Percentiles rank a stretch among this genome's conserved stretches.
Evolutionary conservation across 2,888 invertebrate genomes (phyloP).

Genomic region (Netelia fuscicornis): DNA sequence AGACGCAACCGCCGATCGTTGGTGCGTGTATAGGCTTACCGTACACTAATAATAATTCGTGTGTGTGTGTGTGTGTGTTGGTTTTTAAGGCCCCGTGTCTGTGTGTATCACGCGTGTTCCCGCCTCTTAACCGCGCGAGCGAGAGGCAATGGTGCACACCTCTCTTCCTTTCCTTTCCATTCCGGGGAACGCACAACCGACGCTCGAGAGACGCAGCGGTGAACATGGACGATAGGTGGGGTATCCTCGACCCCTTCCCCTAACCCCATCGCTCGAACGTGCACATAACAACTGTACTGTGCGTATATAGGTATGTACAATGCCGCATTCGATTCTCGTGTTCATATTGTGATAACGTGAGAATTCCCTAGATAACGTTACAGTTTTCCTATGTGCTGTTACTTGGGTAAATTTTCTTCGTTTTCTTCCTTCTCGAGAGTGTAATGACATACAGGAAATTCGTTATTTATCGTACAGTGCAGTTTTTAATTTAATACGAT

Average conservation of each 20-base stretch:
- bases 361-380: neutral
- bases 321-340: neutral
- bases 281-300: slow-evolving; percentile 20
- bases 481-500: neutral
- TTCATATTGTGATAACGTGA: neutral
- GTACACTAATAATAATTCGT: slow-evolving; percentile 27
- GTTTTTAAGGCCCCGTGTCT: slow-evolving; percentile 14
- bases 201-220: slow-evolving; percentile 64
- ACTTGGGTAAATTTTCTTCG: neutral
- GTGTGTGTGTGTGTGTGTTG: neutral
- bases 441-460: neutral
- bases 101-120: neutral
- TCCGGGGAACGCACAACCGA: slow-evolving; percentile 65
- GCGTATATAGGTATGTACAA: slow-evolving; percentile 2
- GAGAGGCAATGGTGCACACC: slow-evolving; percentile 73
- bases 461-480: neutral
- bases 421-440: neutral
- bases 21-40: slow-evolving; percentile 46
- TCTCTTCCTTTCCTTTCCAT: slow-evolving; percentile 80
- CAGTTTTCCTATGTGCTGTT: neutral
- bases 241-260: slow-evolving; percentile 36
- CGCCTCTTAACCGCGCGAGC: slow-evolving; percentile 25
- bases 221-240: slow-evolving; percentile 62
- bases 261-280: slow-evolving; percentile 18
- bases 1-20: slow-evolving; percentile 75